Evolutionary conservation across 2,113 vertebrate genomes (phyloP), one percentile per base, ranked within the genome.

Genomic region (Channa maculata): DNA sequence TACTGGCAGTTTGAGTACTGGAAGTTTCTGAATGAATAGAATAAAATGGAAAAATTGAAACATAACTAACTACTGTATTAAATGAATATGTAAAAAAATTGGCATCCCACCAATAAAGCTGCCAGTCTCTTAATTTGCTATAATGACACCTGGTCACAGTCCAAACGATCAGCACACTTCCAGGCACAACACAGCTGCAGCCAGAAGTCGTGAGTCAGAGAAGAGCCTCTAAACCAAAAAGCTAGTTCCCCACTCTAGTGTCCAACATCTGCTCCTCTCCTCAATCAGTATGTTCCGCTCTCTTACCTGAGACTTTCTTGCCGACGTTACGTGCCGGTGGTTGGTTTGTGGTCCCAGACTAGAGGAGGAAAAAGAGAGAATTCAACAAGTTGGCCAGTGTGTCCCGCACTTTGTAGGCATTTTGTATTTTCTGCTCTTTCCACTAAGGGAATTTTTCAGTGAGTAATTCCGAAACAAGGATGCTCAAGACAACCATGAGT

Each of bases 231-330:
- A 24, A 24, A 24, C 24, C 24, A 24, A 1, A 24, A 24, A 24
- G 24, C 24, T 24, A 24, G 1, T 24, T 24, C 24, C 24, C 24
- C 24, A 24, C 24, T 24, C 24, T 24, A 24, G 24, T 24, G 24
- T 24, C 24, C 24, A 24, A 24, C 24, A 24, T 24, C 1, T 24
- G 24, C 24, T 24, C 24, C 24, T 24, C 5, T 33, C 38, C 74
- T 55, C 51, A 12, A 65, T 67, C 69, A 61, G 0, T 12, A 37
- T 59, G 62, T 52, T 36, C 38, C 10, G 13, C 43, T 63, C n/a
- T 79, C 91, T 87, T 92, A 94, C 94, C 93, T 90, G 89, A 2
- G 8, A 36, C 48, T 48, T 81, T 86, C 45, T 62, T 67, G 34
- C 8, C 61, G 59, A 33, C 15, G 54, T 3, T 74, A 36, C 94